Evolutionary conservation across 2,113 vertebrate genomes (phyloP), one percentile per base, ranked within the genome.

Genomic region (Ciconia maguari): DNA sequence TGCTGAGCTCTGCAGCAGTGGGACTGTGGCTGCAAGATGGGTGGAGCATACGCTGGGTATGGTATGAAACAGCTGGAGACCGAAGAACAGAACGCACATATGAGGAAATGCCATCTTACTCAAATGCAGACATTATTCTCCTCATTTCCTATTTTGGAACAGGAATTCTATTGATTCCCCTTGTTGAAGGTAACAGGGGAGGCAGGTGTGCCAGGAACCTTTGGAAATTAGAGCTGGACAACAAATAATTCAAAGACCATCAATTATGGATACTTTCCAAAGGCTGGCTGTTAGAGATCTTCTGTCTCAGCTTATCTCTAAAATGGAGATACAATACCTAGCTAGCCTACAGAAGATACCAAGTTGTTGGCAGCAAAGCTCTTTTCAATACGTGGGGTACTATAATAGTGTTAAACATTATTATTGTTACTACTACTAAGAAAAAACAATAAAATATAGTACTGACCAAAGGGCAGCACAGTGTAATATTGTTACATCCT

Each of bases 21-120:
- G 17, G 22, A n/a, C 22, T 57, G 64, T 14, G 48, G 68, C 76
- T 71, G n/a, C 52, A 80, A 58, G 48, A 68, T 4, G 22, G 25
- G 17, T 49, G 48, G n/a, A 79, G 18, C 21, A 25, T 13, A 36
- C 0, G 0, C 16, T 30, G 68, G 10, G 3, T 46, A 46, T 3
- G 5, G 24, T 27, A 51, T 25, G 62, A 42, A 87, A 80, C 58
- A 48, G 32, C 42, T 10, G 20, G 75, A 83, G 46, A 34, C 13
- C 11, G 57, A 88, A 74, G 46, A 30, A 90, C n/a, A 48, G 11
- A 55, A 64, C 2, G 29, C 30, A 41, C 5, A 8, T 10, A 42
- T 3, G 22, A 68, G 27, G 77, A 96, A 91, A 46, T 7, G n/a
- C 5, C 42, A 42, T n/a, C 55, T 74, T 55, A 52, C 10, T 69